Conservation (phyloP, 30 jellyfish, hydroid and myxozoan genomes). For the Sanderia malayensis region DNA sequence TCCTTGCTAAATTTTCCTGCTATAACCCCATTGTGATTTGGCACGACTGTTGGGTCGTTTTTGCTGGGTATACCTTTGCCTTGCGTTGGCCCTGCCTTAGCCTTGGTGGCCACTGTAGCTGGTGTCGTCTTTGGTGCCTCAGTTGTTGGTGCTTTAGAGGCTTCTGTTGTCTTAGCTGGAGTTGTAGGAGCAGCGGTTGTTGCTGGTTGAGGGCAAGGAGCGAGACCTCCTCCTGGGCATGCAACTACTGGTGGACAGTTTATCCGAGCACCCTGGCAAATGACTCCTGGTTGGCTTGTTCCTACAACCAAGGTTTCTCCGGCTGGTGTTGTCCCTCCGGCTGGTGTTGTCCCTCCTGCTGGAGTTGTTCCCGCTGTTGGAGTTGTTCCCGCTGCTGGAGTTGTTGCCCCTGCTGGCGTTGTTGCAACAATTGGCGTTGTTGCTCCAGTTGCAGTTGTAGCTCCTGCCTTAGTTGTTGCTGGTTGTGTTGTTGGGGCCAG, state of each 20-base stretch:
- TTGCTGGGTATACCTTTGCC: constrained; percentile 54
- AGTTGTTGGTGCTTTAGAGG: constrained; percentile 18
- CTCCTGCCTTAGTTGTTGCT: background rate
- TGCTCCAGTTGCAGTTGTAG: constrained; percentile 10
- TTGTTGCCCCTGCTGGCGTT: constrained; percentile 23
- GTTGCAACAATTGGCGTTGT: constrained; percentile 15
- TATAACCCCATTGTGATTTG: constrained; percentile 47
- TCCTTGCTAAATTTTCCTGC: constrained; percentile 25
- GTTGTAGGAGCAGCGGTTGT: background rate
- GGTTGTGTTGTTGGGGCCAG: constrained; percentile 13
- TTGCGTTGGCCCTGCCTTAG: constrained; percentile 13
- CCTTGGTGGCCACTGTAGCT: constrained; percentile 16
- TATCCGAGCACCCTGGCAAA: too few relatives aligned
- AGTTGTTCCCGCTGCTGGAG: background rate
- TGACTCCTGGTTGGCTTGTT: too few relatives aligned
- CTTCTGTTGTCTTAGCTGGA: background rate
- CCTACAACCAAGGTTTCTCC: too few relatives aligned
- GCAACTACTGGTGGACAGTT: too few relatives aligned
- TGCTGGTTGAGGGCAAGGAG: too few relatives aligned
- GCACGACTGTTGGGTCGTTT: constrained; percentile 42
- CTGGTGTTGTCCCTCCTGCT: background rate
- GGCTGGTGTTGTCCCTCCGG: too few relatives aligned
- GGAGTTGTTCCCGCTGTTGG: constrained; percentile 1
- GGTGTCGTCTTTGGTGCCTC: constrained; percentile 19
- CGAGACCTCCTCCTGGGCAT: too few relatives aligned